Evolutionary conservation across 2,888 invertebrate species (phyloP).

Genomic region (Salticus scenicus): DNA sequence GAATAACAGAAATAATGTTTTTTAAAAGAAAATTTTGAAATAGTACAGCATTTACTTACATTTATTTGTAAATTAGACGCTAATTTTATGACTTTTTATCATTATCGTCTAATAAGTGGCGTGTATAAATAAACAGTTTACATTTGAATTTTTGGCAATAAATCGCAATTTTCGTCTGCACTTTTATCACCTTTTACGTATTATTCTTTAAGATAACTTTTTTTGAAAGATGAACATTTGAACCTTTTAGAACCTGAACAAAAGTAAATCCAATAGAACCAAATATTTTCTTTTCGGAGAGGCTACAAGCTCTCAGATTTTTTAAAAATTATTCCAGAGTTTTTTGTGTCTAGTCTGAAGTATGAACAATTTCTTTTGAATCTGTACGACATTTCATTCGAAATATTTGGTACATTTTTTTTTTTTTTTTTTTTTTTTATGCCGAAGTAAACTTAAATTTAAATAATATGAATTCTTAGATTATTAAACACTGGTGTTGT

Average conservation of each 20-base stretch:
- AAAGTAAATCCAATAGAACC: background rate
- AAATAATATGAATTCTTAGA: background rate
- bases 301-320: background rate
- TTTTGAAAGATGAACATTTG: background rate
- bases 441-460: background rate
- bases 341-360: background rate
- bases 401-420: background rate
- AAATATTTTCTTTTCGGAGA: background rate
- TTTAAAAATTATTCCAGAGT: background rate
- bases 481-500: background rate
- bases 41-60: too few species aligned
- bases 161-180: background rate
- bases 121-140: background rate
- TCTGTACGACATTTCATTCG: background rate
- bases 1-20: too few species aligned
- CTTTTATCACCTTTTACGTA: background rate
- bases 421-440: background rate
- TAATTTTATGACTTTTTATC: too few species aligned
- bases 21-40: too few species aligned
- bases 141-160: background rate
- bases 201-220: background rate
- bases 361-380: background rate
- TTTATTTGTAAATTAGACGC: too few species aligned
- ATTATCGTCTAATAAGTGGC: background rate
- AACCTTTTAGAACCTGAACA: background rate